Base-by-base conservation (phyloP, 2,888 invertebrate genomes). In the Zeuzera pyrina region DNA sequence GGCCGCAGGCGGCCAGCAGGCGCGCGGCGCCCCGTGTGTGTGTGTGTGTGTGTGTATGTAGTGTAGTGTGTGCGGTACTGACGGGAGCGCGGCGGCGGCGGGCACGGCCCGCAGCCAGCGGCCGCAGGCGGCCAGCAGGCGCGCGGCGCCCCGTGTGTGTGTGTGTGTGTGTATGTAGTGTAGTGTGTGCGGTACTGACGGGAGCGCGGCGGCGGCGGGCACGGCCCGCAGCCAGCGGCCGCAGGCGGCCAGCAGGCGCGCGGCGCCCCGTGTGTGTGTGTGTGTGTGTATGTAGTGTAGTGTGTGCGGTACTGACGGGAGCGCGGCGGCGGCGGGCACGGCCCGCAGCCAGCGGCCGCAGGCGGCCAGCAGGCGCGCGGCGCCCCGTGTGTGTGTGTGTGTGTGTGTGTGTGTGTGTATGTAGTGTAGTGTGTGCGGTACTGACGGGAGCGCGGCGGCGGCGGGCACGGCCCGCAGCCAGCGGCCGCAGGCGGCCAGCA, bases 351-450 rank as follows among this genome's bases (percentile, higher is more conserved):
- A 98, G 57, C 97, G 92, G 35, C 97, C 91, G 8, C 92, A 90
- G 6, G 96, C 87, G 58, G 97, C 96, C 34, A 98, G 86, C 33
- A 98, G 86, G 29, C 98, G 84, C 2, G 97, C 95, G 13, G 95
- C 97, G 47, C 94, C 94, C 84, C 98, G 98, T 77, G 97, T 97
- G 31, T 95, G 93, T 56, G 94, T 97, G 79, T 97, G 97, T 56
- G 95, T 89, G 47, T 96, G 95, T 51, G 97, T 87, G 74, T 93
- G 94, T n/a, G 93, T 88, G 7, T 95, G 93, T 49, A 94, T 91
- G 3, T 94, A 89, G 13, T 88, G 87, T 8, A 90, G 89, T 25
- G 5, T 19, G 19, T 8, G 19, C 8, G 2, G 22, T 34, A 64
- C 66, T 49, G 13, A 93, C 93, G 89, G 89, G 49, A 97, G 85